A percentile compares a stretch with the other conserved stretches of the same genome.
Evolutionary conservation across 2,113 vertebrate species (phyloP).

Genomic region (Rousettus leschenaultii): DNA sequence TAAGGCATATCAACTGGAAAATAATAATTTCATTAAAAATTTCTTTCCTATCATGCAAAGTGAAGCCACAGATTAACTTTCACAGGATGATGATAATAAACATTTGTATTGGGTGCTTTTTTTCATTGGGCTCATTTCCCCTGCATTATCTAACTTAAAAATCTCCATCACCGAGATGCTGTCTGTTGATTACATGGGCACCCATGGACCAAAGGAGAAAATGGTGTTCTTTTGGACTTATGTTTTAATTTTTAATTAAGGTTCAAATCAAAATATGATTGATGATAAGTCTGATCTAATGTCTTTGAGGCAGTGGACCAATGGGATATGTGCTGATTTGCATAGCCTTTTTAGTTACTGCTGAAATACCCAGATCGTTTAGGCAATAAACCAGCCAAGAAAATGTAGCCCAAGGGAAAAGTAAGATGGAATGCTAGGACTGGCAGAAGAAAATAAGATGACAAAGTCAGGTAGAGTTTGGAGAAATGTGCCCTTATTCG

Average conservation of each 20-base stretch:
- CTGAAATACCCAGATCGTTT: slow-evolving; percentile 51
- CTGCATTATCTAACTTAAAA: not conserved
- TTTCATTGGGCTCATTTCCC: not conserved
- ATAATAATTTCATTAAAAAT: not conserved
- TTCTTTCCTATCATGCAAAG: not conserved
- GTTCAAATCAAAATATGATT: not conserved
- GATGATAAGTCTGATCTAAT: slow-evolving; percentile 22
- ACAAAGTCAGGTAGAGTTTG: not conserved
- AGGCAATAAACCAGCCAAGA: slow-evolving; percentile 25
- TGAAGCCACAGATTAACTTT: not conserved
- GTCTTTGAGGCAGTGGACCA: slow-evolving; percentile 27
- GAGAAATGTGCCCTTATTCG: not conserved
- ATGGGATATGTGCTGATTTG: slow-evolving; percentile 39
- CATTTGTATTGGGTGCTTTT: not conserved
- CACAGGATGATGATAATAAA: not conserved
- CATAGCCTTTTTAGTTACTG: slow-evolving; percentile 47
- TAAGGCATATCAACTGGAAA: not conserved
- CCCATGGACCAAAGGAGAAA: not conserved
- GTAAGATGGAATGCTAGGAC: not conserved
- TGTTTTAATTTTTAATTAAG: slow-evolving; percentile 56
- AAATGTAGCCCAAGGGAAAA: slow-evolving; percentile 33
- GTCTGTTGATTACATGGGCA: not conserved
- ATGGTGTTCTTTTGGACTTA: not conserved
- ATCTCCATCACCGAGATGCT: not conserved
- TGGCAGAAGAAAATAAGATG: not conserved